phyloP scores from a whole-genome alignment of 2,113 vertebrate genomes.

The Xiphophorus couchianus region DNA sequence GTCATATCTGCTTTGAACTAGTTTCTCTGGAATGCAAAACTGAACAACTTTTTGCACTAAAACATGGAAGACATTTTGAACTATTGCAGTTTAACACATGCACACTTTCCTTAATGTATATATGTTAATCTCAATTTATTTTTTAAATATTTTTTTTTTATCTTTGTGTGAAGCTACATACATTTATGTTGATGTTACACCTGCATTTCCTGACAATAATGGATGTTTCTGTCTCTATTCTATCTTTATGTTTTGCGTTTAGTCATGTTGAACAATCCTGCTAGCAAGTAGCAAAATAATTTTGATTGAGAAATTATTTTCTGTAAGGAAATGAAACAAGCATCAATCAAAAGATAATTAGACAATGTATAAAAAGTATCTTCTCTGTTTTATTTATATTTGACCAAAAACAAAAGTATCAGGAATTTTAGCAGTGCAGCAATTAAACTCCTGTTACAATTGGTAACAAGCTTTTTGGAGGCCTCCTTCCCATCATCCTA shows the following conservation, averaged over 20 bases:
- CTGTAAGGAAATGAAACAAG: neutral
- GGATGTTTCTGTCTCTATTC: too few species aligned
- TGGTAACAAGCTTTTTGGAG: neutral
- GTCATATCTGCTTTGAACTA: neutral
- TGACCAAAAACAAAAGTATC: neutral
- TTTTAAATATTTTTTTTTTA: too few species aligned
- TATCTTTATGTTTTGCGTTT: neutral
- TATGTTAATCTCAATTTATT: too few species aligned
- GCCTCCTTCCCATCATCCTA: neutral
- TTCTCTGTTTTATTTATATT: neutral
- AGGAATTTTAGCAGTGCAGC: neutral
- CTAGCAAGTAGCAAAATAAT: neutral
- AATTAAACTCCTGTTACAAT: neutral
- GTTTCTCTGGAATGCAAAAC: neutral
- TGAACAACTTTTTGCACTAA: neutral
- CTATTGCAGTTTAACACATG: neutral
- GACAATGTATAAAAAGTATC: neutral
- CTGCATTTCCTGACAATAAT: too few species aligned
- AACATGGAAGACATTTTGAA: neutral
- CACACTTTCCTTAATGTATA: too few species aligned
- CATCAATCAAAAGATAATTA: neutral
- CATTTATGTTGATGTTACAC: too few species aligned
- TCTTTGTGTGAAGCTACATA: too few species aligned
- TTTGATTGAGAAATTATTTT: neutral
- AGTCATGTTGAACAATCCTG: neutral